A percentile compares a stretch with the other conserved stretches of the same genome.
Conservation (phyloP, 2,888 invertebrate genomes). For the Sarcophaga caerulescens region DNA sequence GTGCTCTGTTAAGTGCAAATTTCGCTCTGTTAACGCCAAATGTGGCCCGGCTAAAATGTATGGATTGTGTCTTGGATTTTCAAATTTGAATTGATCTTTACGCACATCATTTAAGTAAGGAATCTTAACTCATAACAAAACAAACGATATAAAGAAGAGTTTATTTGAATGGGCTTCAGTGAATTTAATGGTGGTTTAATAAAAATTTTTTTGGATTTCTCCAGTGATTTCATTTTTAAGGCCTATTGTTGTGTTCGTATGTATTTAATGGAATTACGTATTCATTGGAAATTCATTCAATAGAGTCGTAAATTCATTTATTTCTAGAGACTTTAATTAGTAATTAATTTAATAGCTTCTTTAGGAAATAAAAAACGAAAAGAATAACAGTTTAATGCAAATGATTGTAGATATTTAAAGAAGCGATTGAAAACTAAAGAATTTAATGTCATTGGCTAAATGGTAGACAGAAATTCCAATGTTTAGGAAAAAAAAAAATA, state of each 20-base stretch:
- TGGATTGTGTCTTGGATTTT: too few relatives aligned
- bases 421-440: neutral
- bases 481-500: neutral
- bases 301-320: neutral
- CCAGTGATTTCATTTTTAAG: neutral
- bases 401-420: neutral
- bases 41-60: too few relatives aligned
- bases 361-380: neutral
- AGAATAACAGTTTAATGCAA: neutral
- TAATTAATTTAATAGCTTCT: slow-evolving; percentile 1
- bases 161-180: neutral
- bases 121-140: neutral
- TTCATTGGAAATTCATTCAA: slow-evolving; percentile 11
- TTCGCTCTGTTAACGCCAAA: too few relatives aligned
- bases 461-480: neutral
- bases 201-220: neutral
- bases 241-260: neutral
- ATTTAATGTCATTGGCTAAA: neutral
- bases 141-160: neutral
- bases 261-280: neutral
- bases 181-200: neutral
- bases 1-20: too few relatives aligned
- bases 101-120: neutral
- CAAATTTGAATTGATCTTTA: too few relatives aligned
- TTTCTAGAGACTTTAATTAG: neutral